A percentile compares a stretch with the other conserved stretches of the same genome.
These are phyloP conservation scores for Callinectes sapidus DNA, from an alignment of 2,888 invertebrate genomes.

Conservation along the genomic window DNA sequence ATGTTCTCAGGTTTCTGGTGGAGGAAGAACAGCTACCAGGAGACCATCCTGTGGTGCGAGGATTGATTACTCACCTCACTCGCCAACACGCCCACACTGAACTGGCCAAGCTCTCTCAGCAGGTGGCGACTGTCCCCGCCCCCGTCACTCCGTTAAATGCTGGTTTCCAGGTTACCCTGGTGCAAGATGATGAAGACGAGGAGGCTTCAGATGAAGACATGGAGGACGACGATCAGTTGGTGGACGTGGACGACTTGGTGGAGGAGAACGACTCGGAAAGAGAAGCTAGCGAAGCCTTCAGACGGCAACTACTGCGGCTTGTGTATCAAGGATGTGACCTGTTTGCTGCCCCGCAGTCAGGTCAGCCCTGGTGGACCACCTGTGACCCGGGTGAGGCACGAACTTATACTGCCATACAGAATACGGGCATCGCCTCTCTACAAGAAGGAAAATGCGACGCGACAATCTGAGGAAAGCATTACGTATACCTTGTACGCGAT, in stretches of 20 bases:
- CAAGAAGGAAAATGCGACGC: background rate
- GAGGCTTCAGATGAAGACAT: constrained; percentile 48
- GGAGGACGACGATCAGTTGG: constrained; percentile 42
- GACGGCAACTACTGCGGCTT: constrained; percentile 61
- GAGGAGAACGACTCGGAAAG: constrained; percentile 30
- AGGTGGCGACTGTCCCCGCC: constrained; percentile 36
- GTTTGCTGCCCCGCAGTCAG: constrained; percentile 55
- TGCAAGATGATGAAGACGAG: constrained; percentile 60
- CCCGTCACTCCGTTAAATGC: constrained; percentile 35
- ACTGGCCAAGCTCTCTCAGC: constrained; percentile 58
- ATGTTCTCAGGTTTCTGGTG: constrained; percentile 59
- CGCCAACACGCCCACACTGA: constrained; percentile 59
- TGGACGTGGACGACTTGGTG: constrained; percentile 31
- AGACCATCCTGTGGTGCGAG: constrained; percentile 70
- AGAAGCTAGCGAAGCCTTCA: background rate
- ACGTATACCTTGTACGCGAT: background rate
- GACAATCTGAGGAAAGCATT: constrained; percentile 12
- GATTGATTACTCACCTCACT: constrained; percentile 67
- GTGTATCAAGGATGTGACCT: constrained; percentile 72
- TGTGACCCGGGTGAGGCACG: background rate
- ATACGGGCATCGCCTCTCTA: background rate
- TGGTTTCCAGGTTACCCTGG: constrained; percentile 59
- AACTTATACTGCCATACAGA: background rate
- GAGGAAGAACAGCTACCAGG: constrained; percentile 66
- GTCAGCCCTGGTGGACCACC: constrained; percentile 20